Evolutionary conservation across 2,888 invertebrate genomes (phyloP).

Genomic region (Argyresthia albistria): DNA sequence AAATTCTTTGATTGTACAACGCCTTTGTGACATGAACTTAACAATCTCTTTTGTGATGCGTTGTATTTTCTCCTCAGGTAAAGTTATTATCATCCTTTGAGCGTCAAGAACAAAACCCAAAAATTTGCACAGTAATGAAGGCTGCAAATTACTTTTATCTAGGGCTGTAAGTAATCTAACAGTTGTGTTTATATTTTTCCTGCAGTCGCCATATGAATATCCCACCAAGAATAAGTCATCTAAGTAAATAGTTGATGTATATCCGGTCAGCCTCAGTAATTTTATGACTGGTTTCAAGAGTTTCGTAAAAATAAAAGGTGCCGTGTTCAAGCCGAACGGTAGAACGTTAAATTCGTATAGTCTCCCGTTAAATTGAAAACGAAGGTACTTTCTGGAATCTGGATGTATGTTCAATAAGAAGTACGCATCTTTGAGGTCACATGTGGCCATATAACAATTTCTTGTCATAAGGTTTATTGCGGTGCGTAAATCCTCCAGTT

Average conservation of each 20-base stretch:
- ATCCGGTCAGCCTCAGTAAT: conserved; percentile 5
- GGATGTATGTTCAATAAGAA: background rate
- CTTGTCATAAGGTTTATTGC: background rate
- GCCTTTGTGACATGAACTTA: background rate
- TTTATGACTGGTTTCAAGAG: conserved; percentile 10
- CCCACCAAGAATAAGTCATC: conserved; percentile 1
- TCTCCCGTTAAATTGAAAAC: background rate
- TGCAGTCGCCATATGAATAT: background rate
- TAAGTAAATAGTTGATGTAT: conserved; percentile 9
- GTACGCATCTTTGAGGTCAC: conserved; percentile 1
- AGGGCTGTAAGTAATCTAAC: background rate
- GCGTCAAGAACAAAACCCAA: background rate
- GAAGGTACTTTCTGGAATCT: background rate
- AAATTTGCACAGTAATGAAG: background rate
- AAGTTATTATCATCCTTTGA: background rate
- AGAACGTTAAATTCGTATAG: conserved; percentile 7
- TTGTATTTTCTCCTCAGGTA: conserved; percentile 4
- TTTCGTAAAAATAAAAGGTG: conserved; percentile 10
- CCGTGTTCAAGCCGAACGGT: conserved; percentile 9
- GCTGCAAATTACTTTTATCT: background rate
- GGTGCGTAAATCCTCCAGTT: conserved; percentile 1
- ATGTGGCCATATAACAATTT: background rate
- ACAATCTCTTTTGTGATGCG: background rate
- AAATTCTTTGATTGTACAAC: conserved; percentile 3
- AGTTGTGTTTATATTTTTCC: background rate